Base-by-base conservation (phyloP, 2,888 invertebrate species). In the Leucophenga montana region DNA sequence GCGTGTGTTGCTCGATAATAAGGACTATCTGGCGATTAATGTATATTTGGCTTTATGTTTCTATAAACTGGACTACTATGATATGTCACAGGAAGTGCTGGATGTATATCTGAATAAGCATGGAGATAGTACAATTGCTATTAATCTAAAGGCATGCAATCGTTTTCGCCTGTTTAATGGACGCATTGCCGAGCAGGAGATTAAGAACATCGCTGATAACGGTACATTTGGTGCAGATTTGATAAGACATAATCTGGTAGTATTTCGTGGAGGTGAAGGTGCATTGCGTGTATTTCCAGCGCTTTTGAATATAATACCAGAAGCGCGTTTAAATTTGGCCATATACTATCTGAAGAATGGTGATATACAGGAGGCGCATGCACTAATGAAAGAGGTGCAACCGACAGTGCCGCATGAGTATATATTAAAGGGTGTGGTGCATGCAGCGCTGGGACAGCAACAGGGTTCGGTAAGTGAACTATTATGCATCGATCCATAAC, bases 31-130 rank as follows among this genome's bases (percentile, higher is more conserved):
- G 86, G 99, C 99, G 0, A 89, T 99, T 71, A 98, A 99, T 89
- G 97, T 99, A 3, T 99, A 99, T 88, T 95, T 99, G 70, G 99
- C 98, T 0, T 90, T 99, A 16, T 99, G 99, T 86, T 99, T 99
- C 89, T 99, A 99, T 90, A 99, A 99, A 88, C 90, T 99, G 83
- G 99, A 99, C 89, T 99, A 98, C 88, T 99, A 97, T 86, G 99
- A 99, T 88, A 97, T 98, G 61, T 97, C 98, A 0, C 97, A 98
- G 89, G 98, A 98, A 89, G 97, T 98, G n/a, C 90, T 98, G 14
- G 95, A 95, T 22, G 93, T 97, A 22, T 99, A 99, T 88, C 90
- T 99, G 66, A 95, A 95, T 72, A 95, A 95, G 85, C 95, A 94
- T 88, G 94, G 96, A 3, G 97, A 98, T 80, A 98, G 98, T 73